These are phyloP conservation scores for Rhagoletis zephyria DNA, from an alignment of 1,140 invertebrate genomes.

Conservation along the genomic window DNA sequence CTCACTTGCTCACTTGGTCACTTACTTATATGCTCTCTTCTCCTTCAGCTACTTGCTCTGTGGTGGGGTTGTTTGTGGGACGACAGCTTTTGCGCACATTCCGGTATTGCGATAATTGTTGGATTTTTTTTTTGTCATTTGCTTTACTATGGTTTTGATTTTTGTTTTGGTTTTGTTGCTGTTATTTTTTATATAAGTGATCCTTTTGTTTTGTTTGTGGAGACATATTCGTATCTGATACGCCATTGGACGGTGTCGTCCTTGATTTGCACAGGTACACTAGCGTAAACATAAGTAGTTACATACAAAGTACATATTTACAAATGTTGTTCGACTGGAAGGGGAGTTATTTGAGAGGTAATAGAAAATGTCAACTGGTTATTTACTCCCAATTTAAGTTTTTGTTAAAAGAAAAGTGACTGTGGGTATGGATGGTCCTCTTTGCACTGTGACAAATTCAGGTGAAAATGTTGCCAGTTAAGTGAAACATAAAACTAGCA, in stretches of 20 bases:
- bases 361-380: too few species aligned
- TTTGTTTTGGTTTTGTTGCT: constrained; percentile 33
- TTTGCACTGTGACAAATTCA: too few species aligned
- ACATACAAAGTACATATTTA: background rate
- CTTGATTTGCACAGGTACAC: constrained; percentile 34
- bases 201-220: constrained; percentile 22
- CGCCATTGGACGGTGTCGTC: constrained; percentile 47
- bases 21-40: background rate
- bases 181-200: background rate
- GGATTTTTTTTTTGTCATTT: background rate
- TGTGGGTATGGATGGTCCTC: too few species aligned
- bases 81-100: constrained; percentile 43
- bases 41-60: background rate
- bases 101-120: background rate
- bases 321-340: background rate
- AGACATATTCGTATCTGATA: constrained; percentile 27
- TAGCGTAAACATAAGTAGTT: background rate
- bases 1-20: constrained; percentile 9
- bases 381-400: too few species aligned
- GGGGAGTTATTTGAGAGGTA: too few species aligned
- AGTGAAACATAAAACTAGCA: too few species aligned
- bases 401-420: too few species aligned
- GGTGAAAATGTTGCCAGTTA: too few species aligned
- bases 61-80: background rate
- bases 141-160: background rate